Conservation (phyloP, 2,888 invertebrate species). For the Drosophila greeni region DNA sequence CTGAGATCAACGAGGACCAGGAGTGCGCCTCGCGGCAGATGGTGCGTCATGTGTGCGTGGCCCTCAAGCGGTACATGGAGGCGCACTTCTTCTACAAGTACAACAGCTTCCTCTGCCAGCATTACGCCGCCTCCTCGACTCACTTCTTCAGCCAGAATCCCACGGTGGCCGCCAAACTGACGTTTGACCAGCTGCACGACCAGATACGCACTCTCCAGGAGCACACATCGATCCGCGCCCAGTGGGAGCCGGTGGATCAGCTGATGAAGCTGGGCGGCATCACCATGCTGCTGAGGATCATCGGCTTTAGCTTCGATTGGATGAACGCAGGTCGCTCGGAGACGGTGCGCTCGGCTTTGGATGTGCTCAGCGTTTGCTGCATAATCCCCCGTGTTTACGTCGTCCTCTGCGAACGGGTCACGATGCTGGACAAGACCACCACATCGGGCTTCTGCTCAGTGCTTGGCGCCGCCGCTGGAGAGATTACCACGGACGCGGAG, state of each 20-base stretch:
- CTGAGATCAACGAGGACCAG: constrained; percentile 88
- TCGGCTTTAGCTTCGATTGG: constrained; percentile 95
- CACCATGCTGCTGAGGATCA: constrained; percentile 88
- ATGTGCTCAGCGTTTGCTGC: constrained; percentile 93
- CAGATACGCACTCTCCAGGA: constrained; percentile 90
- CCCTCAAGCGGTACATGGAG: constrained; percentile 93
- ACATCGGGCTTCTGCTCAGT: constrained; percentile 90
- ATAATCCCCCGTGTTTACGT: constrained; percentile 90
- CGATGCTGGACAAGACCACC: constrained; percentile 87
- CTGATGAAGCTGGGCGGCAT: constrained; percentile 91
- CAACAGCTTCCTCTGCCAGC: constrained; percentile 84
- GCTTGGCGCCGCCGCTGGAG: constrained; percentile 92
- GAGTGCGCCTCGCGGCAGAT: constrained; percentile 94
- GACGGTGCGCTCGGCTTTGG: constrained; percentile 89
- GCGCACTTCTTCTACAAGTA: constrained; percentile 91
- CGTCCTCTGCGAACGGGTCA: constrained; percentile 86
- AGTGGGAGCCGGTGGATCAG: constrained; percentile 95
- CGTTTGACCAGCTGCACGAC: constrained; percentile 90
- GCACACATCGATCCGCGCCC: constrained; percentile 85
- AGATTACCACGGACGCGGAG: constrained; percentile 93
- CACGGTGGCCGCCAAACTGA: constrained; percentile 83
- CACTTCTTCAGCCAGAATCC: constrained; percentile 77
- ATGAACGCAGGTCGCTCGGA: constrained; percentile 87
- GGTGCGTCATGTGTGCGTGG: constrained; percentile 93
- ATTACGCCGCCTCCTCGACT: constrained; percentile 78